A percentile compares a stretch with the other conserved stretches of the same genome.
Evolutionary conservation across 2,888 invertebrate species (phyloP).

Genomic region (Macaria notata): DNA sequence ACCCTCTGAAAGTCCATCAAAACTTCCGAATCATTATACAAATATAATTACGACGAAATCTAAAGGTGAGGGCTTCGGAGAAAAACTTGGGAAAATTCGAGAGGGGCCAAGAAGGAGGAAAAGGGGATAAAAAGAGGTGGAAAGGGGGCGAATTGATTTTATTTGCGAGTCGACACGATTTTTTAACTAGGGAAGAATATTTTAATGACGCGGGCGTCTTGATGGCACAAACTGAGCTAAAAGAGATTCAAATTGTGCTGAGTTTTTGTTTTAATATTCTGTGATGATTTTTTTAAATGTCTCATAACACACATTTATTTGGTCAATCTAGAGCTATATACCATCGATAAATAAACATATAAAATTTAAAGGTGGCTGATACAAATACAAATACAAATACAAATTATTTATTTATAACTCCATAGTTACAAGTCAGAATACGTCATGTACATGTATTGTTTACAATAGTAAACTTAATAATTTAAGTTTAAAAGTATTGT

Average conservation of each 20-base stretch:
- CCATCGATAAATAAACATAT: too few species aligned
- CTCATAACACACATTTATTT: background rate
- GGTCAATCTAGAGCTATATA: too few species aligned
- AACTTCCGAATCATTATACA: slow-evolving; percentile 66
- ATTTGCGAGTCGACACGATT: slow-evolving; percentile 78
- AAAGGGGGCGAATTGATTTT: slow-evolving; percentile 71
- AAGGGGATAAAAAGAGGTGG: slow-evolving; percentile 20
- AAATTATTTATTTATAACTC: too few species aligned
- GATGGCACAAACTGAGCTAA: slow-evolving; percentile 19
- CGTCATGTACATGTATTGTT: too few species aligned
- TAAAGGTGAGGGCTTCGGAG: slow-evolving; percentile 46
- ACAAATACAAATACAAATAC: too few species aligned
- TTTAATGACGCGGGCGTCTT: slow-evolving; percentile 44
- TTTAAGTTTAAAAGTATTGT: too few species aligned
- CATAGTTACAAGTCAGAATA: too few species aligned
- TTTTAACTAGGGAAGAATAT: slow-evolving; percentile 66
- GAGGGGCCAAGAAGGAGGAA: slow-evolving; percentile 25
- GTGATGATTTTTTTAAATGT: background rate
- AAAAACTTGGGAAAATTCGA: slow-evolving; percentile 59
- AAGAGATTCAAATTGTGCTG: slow-evolving; percentile 20
- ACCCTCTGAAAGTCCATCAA: slow-evolving; percentile 49
- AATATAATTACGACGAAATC: slow-evolving; percentile 66
- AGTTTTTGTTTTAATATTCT: slow-evolving; percentile 10
- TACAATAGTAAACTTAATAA: too few species aligned
- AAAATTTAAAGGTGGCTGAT: too few species aligned